phyloP scores from a whole-genome alignment of 2,797 vertebrate species.

The Tachyglossus aculeatus region DNA sequence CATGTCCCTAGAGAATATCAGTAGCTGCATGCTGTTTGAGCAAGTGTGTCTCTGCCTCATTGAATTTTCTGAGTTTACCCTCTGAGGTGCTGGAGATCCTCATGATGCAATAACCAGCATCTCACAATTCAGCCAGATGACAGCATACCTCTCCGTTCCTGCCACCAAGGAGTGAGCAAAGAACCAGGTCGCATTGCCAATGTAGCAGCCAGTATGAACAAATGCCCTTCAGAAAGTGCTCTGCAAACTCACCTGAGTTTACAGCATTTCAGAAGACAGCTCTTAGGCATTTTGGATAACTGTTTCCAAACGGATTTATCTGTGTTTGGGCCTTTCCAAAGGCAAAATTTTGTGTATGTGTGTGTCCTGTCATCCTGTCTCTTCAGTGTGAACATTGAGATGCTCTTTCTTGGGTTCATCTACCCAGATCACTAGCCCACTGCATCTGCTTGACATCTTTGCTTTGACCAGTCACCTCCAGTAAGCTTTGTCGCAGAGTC shows the following conservation, averaged over 20 bases:
- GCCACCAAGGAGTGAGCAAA: constrained; percentile 1
- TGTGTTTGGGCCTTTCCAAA: no score
- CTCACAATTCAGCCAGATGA: constrained; percentile 13
- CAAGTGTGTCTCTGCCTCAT: not conserved
- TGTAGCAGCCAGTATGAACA: not conserved
- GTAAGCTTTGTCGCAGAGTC: not conserved
- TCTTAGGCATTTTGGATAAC: not conserved
- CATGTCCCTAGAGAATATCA: constrained; percentile 7
- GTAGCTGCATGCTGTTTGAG: constrained; percentile 10
- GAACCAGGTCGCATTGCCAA: constrained; percentile 48
- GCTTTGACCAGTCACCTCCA: not conserved
- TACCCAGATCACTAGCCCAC: not conserved
- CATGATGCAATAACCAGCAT: constrained; percentile 1
- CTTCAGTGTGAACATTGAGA: not conserved
- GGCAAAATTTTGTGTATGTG: not conserved
- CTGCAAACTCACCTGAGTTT: not conserved
- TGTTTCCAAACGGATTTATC: constrained; percentile 13
- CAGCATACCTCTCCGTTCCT: constrained; percentile 8
- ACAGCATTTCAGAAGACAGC: not conserved
- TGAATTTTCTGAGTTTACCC: constrained; percentile 20
- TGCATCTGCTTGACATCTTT: accelerated
- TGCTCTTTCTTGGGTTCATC: not conserved
- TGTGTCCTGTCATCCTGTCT: not conserved
- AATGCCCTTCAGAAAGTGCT: not conserved
- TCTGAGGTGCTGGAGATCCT: constrained; percentile 38